phyloP scores from a whole-genome alignment of 2,888 invertebrate genomes.

The Athalia rosae region DNA sequence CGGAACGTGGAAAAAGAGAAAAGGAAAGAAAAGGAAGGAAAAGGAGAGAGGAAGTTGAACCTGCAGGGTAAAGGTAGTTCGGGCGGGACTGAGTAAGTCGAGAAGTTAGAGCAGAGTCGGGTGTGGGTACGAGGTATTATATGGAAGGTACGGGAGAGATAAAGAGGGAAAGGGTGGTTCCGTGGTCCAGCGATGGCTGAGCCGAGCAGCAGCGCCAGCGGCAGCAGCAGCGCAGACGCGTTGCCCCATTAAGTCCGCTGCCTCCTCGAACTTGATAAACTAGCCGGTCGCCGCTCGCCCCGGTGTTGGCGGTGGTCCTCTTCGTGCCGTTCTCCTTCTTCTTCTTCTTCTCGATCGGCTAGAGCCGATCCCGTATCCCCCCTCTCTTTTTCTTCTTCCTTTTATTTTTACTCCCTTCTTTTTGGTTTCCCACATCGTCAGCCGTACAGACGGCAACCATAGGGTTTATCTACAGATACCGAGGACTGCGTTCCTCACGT shows the following conservation, averaged over 20 bases:
- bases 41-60: background rate
- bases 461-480: no score
- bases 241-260: constrained; percentile 54
- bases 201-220: background rate
- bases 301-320: constrained; percentile 3
- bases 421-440: no score
- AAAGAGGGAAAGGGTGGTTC: background rate
- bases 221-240: constrained; percentile 43
- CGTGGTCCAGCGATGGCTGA: background rate
- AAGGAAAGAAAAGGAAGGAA: background rate
- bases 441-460: no score
- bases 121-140: no score
- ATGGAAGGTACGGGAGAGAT: background rate
- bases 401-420: no score
- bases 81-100: background rate
- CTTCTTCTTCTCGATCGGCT: background rate
- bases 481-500: no score
- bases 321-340: constrained; percentile 11
- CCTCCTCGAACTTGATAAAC: constrained; percentile 63
- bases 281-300: constrained; percentile 50
- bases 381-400: no score
- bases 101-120: no score
- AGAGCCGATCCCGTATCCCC: no score
- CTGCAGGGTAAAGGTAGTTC: constrained; percentile 23
- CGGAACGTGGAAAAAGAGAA: background rate